phyloP scores from a whole-genome alignment of 1,140 invertebrate species.

The Drosophila truncata region DNA sequence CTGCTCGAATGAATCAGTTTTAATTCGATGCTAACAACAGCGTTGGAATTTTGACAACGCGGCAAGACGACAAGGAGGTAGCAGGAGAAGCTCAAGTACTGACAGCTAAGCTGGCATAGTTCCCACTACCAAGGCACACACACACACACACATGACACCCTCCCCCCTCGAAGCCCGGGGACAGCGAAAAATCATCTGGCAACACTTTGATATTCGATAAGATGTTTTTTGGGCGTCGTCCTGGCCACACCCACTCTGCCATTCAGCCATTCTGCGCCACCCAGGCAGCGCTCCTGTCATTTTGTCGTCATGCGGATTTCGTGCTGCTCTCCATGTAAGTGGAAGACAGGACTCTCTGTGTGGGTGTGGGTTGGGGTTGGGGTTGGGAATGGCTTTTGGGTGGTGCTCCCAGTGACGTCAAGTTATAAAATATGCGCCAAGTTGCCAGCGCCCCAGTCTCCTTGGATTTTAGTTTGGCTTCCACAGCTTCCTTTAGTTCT shows the following conservation, averaged over 20 bases:
- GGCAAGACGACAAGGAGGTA: neutral
- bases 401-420: conserved; percentile 61
- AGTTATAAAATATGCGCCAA: conserved; percentile 78
- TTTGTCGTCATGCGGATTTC: conserved; percentile 53
- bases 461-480: conserved; percentile 52
- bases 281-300: conserved; percentile 27
- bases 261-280: no score
- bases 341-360: neutral
- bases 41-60: conserved; percentile 37
- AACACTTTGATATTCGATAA: conserved; percentile 82
- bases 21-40: conserved; percentile 51
- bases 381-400: neutral
- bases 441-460: conserved; percentile 32
- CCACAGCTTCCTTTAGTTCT: conserved; percentile 20
- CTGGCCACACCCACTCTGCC: conserved; percentile 1
- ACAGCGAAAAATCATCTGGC: conserved; percentile 71
- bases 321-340: conserved; percentile 21
- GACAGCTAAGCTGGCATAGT: conserved; percentile 41
- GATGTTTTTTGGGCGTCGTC: conserved; percentile 31
- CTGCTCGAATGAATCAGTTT: conserved; percentile 52
- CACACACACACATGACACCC: no score
- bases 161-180: no score
- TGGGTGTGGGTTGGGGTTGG: neutral
- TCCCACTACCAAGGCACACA: conserved; percentile 16
- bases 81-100: neutral